A percentile compares a stretch with the other conserved stretches of the same genome.
These are phyloP conservation scores for Uromys caudimaculatus DNA, from an alignment of 2,797 vertebrate species.

Conservation along the genomic window DNA sequence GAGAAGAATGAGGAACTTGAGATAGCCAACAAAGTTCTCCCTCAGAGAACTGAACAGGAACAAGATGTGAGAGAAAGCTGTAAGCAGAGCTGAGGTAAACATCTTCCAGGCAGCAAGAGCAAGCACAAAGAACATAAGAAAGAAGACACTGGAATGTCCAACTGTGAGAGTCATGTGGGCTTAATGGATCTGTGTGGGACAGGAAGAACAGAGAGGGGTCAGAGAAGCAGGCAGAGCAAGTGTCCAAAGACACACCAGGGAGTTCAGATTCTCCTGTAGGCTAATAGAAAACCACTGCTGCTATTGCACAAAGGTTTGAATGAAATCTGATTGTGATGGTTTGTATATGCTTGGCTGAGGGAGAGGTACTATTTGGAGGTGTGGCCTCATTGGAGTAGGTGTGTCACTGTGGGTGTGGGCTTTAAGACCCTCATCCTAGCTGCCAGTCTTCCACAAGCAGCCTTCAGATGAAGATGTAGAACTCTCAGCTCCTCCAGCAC, in stretches of 20 bases:
- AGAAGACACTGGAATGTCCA: accelerated
- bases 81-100: background rate
- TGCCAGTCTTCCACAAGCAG: no score
- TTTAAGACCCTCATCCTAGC: no score
- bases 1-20: background rate
- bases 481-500: no score
- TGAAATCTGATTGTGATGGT: background rate
- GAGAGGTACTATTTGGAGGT: no score
- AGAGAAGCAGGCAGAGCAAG: no score
- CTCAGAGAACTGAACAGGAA: background rate
- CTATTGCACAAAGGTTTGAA: background rate
- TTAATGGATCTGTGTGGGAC: background rate
- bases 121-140: background rate
- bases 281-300: background rate
- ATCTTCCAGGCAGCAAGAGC: background rate
- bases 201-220: no score
- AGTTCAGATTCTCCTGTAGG: background rate
- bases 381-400: no score
- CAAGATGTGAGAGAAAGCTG: background rate
- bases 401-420: no score
- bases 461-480: no score
- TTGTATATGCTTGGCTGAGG: no score
- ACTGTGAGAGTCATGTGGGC: background rate
- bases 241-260: accelerated
- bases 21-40: background rate